Evolutionary conservation across 1,140 invertebrate genomes (phyloP), one percentile per base, ranked within the genome.

Genomic region (Maniola jurtina): DNA sequence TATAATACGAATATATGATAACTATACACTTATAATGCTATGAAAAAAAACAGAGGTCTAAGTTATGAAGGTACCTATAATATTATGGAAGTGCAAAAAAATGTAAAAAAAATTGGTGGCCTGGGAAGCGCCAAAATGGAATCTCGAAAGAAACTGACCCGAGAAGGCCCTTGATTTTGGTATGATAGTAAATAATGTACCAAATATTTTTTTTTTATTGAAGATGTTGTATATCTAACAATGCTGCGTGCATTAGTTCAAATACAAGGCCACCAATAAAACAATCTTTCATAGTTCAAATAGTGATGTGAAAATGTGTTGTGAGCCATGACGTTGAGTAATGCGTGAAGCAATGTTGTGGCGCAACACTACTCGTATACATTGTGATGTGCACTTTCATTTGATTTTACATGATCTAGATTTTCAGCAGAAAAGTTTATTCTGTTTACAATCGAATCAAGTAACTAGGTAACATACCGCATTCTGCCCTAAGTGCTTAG

Each of bases 301-400:
- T 68, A 71, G 70, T 71, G 62, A 71, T 71, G 70, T 62, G 66
- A 71, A 71, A 71, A 71, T 71, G 58, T 68, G 70, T 64, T 60
- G 66, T 71, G 65, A 64, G 70, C 61, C 70, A 62, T 71, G 47
- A 61, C 66, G 70, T 71, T 68, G 66, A 66, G 70, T 62, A 71
- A 71, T 52, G 54, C 45, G 59, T 72, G 61, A 65, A 55, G 70
- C 62, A 72, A 72, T 54, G 62, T 15, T 35, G 62, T 72, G 70
- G 61, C 38, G 70, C 70, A 71, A 71, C 70, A 68, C 65, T 68
- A 71, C 25, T 50, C 38, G 16, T 66, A 60, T 38, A 55, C 52
- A 56, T 60, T 47, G 47, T 57, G 55, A 57, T 57, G 55, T 57
- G 2, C 33, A 61, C 65, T 67, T 67, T 67, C 65, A 61, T 67